Conservation (phyloP, 2,113 vertebrate genomes). For the Leptosomus discolor region DNA sequence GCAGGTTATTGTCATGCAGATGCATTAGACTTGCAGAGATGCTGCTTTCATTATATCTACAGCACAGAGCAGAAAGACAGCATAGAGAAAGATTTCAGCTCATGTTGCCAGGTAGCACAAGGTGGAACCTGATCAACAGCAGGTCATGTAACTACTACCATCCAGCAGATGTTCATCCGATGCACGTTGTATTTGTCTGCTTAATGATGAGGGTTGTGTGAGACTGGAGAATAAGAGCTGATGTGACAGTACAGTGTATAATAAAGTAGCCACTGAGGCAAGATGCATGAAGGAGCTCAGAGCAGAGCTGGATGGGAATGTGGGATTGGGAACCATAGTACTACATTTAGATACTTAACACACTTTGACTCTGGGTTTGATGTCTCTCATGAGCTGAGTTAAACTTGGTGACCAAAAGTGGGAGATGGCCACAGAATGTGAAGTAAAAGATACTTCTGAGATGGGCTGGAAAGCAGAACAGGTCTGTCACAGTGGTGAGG, state of each 20-base stretch:
- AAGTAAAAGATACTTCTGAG: background rate
- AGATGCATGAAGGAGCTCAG: background rate
- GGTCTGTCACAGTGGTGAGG: background rate
- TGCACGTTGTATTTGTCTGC: background rate
- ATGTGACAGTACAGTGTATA: background rate
- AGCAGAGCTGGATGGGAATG: background rate
- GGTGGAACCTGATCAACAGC: background rate
- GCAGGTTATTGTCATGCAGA: fast-evolving
- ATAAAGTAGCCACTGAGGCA: background rate
- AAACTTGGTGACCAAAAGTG: background rate
- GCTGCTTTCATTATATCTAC: background rate
- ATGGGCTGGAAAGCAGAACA: background rate
- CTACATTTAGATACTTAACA: background rate
- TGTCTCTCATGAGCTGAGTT: background rate
- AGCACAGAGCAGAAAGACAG: background rate
- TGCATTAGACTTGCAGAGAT: background rate
- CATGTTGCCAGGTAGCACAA: background rate
- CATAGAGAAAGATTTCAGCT: background rate
- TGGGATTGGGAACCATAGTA: background rate
- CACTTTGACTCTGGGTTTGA: background rate
- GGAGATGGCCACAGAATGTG: background rate
- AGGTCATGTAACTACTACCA: background rate
- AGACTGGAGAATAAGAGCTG: background rate
- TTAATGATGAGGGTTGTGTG: background rate
- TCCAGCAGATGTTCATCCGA: background rate